Conservation (phyloP, 2,797 vertebrate genomes). For the Spinibarbus caldwelli region DNA sequence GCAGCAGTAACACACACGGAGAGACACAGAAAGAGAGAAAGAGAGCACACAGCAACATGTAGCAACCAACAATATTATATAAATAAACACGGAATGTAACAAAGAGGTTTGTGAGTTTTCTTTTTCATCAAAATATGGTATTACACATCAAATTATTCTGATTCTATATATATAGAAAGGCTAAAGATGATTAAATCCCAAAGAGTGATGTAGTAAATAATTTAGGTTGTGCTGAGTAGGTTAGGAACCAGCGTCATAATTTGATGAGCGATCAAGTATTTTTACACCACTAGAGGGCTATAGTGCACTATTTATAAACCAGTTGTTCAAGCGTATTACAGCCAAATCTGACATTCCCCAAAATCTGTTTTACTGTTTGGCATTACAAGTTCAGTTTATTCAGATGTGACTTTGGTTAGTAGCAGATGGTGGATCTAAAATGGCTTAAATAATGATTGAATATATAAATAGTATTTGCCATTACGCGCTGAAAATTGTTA, state of each 20-base stretch:
- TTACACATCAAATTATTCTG: neutral
- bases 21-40: too few relatives aligned
- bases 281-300: conserved; percentile 47
- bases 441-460: neutral
- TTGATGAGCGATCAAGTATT: too few relatives aligned
- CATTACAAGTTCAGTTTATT: neutral
- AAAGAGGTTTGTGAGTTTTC: neutral
- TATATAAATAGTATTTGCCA: too few relatives aligned
- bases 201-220: neutral
- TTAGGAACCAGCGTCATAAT: neutral
- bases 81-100: too few relatives aligned
- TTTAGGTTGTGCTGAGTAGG: neutral
- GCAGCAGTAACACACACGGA: too few relatives aligned
- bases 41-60: too few relatives aligned
- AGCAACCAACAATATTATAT: too few relatives aligned
- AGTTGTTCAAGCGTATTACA: neutral
- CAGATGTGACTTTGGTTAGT: neutral
- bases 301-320: conserved; percentile 4
- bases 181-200: neutral
- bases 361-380: neutral
- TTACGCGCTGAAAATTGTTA: neutral
- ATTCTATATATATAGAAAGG: neutral
- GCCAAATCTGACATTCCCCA: neutral
- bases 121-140: neutral
- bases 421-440: neutral